phyloP scores from a whole-genome alignment of 2,888 invertebrate species.

The Agriopis aurantiaria region DNA sequence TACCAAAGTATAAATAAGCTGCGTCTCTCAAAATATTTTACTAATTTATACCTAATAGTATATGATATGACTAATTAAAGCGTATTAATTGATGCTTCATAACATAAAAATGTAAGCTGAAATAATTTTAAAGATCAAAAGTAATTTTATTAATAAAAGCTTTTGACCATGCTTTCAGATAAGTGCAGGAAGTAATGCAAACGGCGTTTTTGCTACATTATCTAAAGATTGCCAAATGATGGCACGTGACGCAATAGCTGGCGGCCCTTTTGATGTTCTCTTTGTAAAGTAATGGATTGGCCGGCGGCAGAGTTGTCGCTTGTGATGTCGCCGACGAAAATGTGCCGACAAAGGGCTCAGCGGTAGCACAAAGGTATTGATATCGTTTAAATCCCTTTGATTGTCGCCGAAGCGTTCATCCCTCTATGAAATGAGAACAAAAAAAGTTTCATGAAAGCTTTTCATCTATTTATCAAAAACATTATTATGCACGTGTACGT shows the following conservation, averaged over 20 bases:
- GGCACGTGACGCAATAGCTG: conserved; percentile 73
- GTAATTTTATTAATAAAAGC: conserved; percentile 6
- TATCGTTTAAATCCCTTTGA: conserved; percentile 83
- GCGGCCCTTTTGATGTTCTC: conserved; percentile 76
- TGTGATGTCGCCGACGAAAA: conserved; percentile 69
- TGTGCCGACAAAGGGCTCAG: conserved; percentile 75
- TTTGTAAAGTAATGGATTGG: conserved; percentile 75
- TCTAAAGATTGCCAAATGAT: conserved; percentile 58
- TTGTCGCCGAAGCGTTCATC: conserved; percentile 66
- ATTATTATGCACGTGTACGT: conserved; percentile 3
- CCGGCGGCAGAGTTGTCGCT: conserved; percentile 67
- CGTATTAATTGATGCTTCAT: background rate
- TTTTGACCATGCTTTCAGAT: conserved; percentile 1
- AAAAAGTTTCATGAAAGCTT: conserved; percentile 34
- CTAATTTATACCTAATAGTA: too few species aligned
- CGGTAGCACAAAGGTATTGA: conserved; percentile 83
- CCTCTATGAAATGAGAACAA: conserved; percentile 56
- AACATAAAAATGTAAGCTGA: background rate
- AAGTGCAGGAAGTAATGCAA: conserved; percentile 24
- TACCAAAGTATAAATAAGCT: too few species aligned
- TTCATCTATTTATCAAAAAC: conserved; percentile 33
- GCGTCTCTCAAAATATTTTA: too few species aligned
- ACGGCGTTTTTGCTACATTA: conserved; percentile 42
- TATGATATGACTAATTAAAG: too few species aligned
- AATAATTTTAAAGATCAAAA: background rate